Evolutionary conservation across 2,797 vertebrate species (phyloP).

Genomic region (Poecilia velifera): DNA sequence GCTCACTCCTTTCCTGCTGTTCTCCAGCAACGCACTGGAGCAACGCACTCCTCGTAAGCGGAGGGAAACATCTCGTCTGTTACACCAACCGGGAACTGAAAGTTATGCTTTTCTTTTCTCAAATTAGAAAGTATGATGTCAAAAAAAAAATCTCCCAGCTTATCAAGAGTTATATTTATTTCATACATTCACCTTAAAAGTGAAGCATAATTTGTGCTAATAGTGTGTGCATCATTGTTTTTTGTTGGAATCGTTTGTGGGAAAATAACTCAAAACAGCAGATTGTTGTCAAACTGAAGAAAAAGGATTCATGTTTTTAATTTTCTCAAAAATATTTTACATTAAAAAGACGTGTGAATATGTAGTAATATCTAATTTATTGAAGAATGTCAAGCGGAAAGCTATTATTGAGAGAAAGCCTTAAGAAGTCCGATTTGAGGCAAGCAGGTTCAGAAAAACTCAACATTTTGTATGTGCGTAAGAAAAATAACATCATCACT

Average conservation of each 20-base stretch:
- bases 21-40: neutral
- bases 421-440: too few species aligned
- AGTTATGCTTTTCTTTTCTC: neutral
- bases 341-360: too few species aligned
- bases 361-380: too few species aligned
- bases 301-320: neutral
- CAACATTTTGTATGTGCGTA: too few species aligned
- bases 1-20: slow-evolving; percentile 13
- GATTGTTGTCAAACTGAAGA: neutral
- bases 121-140: neutral
- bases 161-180: neutral
- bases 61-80: neutral
- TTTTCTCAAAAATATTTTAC: too few species aligned
- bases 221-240: neutral
- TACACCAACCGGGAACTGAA: neutral
- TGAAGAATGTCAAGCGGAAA: too few species aligned
- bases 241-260: neutral
- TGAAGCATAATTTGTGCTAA: neutral
- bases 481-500: neutral
- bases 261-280: neutral
- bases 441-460: too few species aligned
- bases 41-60: neutral
- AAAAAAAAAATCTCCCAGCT: neutral
- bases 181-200: neutral
- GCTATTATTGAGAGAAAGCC: too few species aligned